These are phyloP conservation scores for Octomys mimax DNA, from an alignment of 2,797 vertebrate genomes.

Conservation along the genomic window DNA sequence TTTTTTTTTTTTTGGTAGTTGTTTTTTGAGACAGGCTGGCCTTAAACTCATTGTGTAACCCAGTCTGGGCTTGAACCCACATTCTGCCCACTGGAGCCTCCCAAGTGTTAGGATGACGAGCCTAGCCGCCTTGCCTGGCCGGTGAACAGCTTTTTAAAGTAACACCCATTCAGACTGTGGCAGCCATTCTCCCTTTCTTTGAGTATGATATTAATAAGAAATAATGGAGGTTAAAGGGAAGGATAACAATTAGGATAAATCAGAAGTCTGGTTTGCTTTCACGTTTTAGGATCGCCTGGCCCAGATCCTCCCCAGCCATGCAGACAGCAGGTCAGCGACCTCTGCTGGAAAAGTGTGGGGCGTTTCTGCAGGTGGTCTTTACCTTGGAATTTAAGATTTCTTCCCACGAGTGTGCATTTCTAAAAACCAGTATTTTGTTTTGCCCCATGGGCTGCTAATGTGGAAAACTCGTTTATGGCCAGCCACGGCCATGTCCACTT, in stretches of 20 bases:
- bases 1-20: background rate
- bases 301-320: background rate
- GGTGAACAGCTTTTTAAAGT: background rate
- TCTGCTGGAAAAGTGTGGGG: background rate
- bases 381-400: background rate
- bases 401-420: background rate
- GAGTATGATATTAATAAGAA: background rate
- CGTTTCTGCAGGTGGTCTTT: background rate
- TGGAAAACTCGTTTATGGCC: background rate
- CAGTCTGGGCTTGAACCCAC: background rate
- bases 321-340: background rate
- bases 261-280: background rate
- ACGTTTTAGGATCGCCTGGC: background rate
- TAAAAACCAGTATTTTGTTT: slow-evolving; percentile 1
- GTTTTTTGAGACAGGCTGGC: background rate
- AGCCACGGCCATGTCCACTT: background rate
- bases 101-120: background rate
- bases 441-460: background rate
- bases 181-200: background rate
- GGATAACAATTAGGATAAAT: background rate
- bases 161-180: background rate
- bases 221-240: background rate
- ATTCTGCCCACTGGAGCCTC: background rate
- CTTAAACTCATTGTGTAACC: background rate
- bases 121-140: background rate